phyloP scores from a whole-genome alignment of 1,140 invertebrate genomes.

The Cydia pomonella region DNA sequence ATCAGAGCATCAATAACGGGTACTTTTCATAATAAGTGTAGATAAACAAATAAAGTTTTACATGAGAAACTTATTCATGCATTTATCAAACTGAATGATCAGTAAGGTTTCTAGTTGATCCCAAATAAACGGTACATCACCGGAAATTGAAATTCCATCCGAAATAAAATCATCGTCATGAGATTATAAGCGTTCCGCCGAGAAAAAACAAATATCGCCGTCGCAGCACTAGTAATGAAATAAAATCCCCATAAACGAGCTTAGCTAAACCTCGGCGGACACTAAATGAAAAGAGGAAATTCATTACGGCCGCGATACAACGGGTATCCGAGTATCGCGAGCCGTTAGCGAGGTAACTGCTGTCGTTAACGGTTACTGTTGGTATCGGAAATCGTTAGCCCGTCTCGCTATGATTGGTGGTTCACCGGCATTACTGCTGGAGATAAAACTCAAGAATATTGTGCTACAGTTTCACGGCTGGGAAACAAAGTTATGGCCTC shows the following conservation, averaged over 20 bases:
- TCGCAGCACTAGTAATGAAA: constrained; percentile 18
- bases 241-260: constrained; percentile 41
- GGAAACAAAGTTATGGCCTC: constrained; percentile 47
- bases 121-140: constrained; percentile 3
- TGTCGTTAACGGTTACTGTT: constrained; percentile 48
- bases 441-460: constrained; percentile 41
- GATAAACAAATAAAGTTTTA: too few relatives aligned
- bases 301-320: constrained; percentile 48
- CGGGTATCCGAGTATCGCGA: constrained; percentile 40
- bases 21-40: too few relatives aligned
- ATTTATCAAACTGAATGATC: too few relatives aligned
- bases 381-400: constrained; percentile 56
- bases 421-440: constrained; percentile 42
- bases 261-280: constrained; percentile 41
- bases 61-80: too few relatives aligned
- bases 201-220: not conserved
- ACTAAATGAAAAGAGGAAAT: constrained; percentile 54
- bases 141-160: constrained; percentile 8
- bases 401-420: constrained; percentile 53
- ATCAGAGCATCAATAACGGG: too few relatives aligned
- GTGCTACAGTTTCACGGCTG: constrained; percentile 32
- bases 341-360: constrained; percentile 47
- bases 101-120: not conserved
- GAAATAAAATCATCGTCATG: constrained; percentile 17
- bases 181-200: not conserved